Base-by-base conservation (phyloP, 2,113 vertebrate species). In the Triplophysa rosa region DNA sequence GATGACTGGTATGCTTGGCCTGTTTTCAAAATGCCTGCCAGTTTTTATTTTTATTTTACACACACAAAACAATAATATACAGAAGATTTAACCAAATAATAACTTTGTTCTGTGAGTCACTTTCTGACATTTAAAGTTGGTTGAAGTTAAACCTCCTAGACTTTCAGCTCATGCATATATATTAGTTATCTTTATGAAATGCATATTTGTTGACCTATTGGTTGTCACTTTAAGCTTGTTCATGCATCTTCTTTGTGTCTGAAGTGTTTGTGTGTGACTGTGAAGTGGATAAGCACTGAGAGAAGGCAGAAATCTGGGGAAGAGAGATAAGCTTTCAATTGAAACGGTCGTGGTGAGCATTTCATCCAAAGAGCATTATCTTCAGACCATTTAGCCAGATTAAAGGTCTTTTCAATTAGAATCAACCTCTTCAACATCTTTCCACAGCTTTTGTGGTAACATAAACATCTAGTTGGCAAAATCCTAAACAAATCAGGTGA, bases 401-500 rank as follows among this genome's bases (percentile, higher is more conserved):
- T 78, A 82, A 69, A 71, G 14, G 68, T 37, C 68, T 84, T 84
- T 88, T 80, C 78, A 82, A 80, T 84, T 79, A 81, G 21, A 70
- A 78, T 64, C 79, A 84, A 78, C 49, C 63, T 65, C 29, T 40
- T 14, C 47, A 74, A 85, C 54, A 61, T 82, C 40, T 26, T 10
- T 78, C 47, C 76, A 80, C 67, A 33, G 56, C 33, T 37, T 71
- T 61, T 73, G 79, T 42, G n/a, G 67, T 77, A 64, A 63, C 61
- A 67, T 2, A 24, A 24, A 68, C 26, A 67, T 62, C 42, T n/a
- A 8, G 5, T 56, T 80, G 54, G 24, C 66, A 79, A 61, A 70
- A 71, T 49, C 1, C 11, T 1, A 40, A 45, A 61, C 16, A 10
- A 62, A 74, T 70, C 59, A 66, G 63, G 21, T 80, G 21, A 58